These are phyloP conservation scores for Lutraria rhynchaena DNA, from an alignment of 1,140 invertebrate genomes.

Conservation along the genomic window DNA sequence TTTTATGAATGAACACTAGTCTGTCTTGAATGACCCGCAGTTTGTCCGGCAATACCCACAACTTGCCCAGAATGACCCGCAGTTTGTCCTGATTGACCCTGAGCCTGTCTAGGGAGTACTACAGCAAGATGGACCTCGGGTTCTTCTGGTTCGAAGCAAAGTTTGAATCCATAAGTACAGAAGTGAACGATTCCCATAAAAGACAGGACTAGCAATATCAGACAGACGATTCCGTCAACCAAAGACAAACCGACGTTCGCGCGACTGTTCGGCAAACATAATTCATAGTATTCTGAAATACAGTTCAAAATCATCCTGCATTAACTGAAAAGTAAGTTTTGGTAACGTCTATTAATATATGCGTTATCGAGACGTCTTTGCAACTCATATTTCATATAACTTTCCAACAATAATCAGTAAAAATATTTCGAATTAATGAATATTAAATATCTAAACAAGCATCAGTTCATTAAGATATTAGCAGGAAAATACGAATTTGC, in stretches of 20 bases:
- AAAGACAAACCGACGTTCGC: conserved; percentile 38
- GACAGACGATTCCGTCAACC: conserved; percentile 34
- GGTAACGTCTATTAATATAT: not conserved
- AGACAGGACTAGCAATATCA: conserved; percentile 14
- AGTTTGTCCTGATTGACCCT: not conserved
- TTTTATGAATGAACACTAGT: too few relatives aligned
- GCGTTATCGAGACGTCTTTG: not conserved
- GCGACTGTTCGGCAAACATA: conserved; percentile 41
- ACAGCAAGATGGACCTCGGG: not conserved
- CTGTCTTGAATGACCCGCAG: too few relatives aligned
- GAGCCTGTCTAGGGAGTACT: not conserved
- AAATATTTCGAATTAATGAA: not conserved
- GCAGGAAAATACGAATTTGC: too few relatives aligned
- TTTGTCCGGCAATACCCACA: too few relatives aligned
- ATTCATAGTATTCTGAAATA: conserved; percentile 30
- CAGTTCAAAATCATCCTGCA: too few relatives aligned
- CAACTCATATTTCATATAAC: not conserved
- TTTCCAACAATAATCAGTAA: not conserved
- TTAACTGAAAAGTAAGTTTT: not conserved
- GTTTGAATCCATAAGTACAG: conserved; percentile 29
- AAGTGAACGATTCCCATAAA: conserved; percentile 37
- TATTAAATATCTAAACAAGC: too few relatives aligned
- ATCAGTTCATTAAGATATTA: too few relatives aligned
- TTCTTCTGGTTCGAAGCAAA: conserved; percentile 21
- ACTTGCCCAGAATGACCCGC: too few relatives aligned